These are phyloP conservation scores for Agrotis puta DNA, from an alignment of 2,888 invertebrate species.

Conservation along the genomic window DNA sequence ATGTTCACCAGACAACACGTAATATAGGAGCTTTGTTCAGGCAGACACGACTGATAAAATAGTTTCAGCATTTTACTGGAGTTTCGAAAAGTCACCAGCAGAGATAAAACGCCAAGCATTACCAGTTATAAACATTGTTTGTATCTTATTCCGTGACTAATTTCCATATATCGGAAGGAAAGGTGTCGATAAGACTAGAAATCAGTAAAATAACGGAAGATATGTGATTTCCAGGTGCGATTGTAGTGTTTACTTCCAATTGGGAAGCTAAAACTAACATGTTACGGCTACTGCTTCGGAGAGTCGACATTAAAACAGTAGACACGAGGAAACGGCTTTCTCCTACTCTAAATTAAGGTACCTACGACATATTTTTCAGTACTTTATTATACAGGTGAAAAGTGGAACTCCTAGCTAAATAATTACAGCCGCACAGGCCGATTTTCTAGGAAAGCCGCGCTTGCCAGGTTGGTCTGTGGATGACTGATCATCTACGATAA, in stretches of 20 bases:
- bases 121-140: slow-evolving; percentile 16
- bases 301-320: not conserved
- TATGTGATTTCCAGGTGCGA: slow-evolving; percentile 33
- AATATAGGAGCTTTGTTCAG: slow-evolving; percentile 23
- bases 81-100: slow-evolving; percentile 34
- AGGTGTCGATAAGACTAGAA: slow-evolving; percentile 28
- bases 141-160: slow-evolving; percentile 33
- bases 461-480: no score
- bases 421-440: no score
- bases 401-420: no score
- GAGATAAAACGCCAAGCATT: slow-evolving; percentile 11
- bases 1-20: slow-evolving; percentile 1
- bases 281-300: slow-evolving; percentile 15
- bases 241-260: slow-evolving; percentile 39
- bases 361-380: not conserved
- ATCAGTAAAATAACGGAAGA: slow-evolving; percentile 32
- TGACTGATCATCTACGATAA: no score
- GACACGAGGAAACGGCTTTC: slow-evolving; percentile 2
- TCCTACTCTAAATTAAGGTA: not conserved
- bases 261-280: not conserved
- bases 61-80: slow-evolving; percentile 31
- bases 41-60: slow-evolving; percentile 30
- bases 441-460: no score
- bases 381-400: not conserved
- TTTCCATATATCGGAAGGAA: slow-evolving; percentile 49